Conservation (phyloP, 2,797 vertebrate species). For the Helostoma temminkii region DNA sequence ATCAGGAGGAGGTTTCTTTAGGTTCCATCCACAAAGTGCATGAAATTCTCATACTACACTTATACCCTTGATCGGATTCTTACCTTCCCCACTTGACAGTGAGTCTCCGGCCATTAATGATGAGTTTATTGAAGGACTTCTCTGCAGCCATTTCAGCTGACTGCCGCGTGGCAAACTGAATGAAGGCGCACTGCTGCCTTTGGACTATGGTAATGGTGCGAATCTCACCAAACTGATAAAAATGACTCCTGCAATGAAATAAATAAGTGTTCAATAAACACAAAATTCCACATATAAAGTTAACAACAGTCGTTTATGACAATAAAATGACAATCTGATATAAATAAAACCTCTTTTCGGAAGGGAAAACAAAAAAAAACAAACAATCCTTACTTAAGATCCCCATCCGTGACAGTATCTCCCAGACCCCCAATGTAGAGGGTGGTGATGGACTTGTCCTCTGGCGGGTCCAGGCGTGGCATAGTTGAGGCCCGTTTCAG, state of each 20-base stretch:
- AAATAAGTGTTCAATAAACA: background rate
- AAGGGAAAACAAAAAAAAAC: background rate
- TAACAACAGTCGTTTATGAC: background rate
- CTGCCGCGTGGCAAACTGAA: conserved; percentile 96
- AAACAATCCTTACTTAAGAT: conserved; percentile 92
- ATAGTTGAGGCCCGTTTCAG: conserved; percentile 96
- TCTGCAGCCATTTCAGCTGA: conserved; percentile 95
- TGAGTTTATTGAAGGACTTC: conserved; percentile 99
- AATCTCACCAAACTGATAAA: conserved; percentile 99
- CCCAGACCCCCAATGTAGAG: conserved; percentile 97
- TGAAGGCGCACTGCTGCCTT: conserved; percentile 97
- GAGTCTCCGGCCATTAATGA: conserved; percentile 95
- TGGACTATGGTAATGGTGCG: conserved; percentile 96
- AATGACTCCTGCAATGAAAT: conserved; percentile 89
- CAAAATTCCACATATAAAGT: background rate
- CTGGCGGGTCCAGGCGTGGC: conserved; percentile 95
- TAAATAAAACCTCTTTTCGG: fast-evolving
- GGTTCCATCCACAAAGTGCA: background rate
- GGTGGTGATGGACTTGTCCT: conserved; percentile 97
- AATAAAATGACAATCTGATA: background rate
- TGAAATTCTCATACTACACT: background rate
- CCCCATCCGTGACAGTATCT: conserved; percentile 94
- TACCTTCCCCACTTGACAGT: conserved; percentile 99
- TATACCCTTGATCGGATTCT: conserved; percentile 35
- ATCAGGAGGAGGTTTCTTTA: background rate